Evolutionary conservation across 1,140 invertebrate genomes (phyloP).

Genomic region (Gryon sp.): DNA sequence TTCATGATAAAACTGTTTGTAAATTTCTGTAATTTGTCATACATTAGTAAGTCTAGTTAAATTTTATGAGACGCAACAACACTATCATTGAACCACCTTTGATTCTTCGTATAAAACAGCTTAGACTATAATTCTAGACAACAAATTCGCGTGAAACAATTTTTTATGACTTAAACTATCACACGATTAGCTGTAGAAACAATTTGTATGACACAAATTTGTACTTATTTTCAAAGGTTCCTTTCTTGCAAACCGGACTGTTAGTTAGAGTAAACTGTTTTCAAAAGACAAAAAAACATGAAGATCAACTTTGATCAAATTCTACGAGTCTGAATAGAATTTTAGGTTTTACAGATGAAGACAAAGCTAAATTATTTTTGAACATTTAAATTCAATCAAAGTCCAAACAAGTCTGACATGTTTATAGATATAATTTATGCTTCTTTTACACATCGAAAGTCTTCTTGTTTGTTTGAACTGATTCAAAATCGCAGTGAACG

Average conservation of each 20-base stretch:
- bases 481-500: too few relatives aligned
- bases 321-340: constrained; percentile 28
- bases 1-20: too few relatives aligned
- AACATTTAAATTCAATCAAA: constrained; percentile 27
- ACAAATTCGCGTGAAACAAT: constrained; percentile 26
- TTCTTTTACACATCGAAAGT: too few relatives aligned
- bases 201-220: constrained; percentile 29
- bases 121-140: constrained; percentile 16
- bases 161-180: constrained; percentile 19
- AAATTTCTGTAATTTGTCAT: constrained; percentile 33
- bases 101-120: constrained; percentile 28
- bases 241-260: constrained; percentile 20
- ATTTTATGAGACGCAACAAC: constrained; percentile 9
- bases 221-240: constrained; percentile 28
- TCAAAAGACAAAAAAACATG: too few relatives aligned
- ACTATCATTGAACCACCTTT: constrained; percentile 24
- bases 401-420: constrained; percentile 25
- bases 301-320: constrained; percentile 22
- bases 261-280: constrained; percentile 11
- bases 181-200: constrained; percentile 18
- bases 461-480: too few relatives aligned
- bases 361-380: constrained; percentile 49
- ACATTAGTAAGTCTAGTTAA: constrained; percentile 25
- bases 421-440: too few relatives aligned
- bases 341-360: constrained; percentile 35